Conservation (phyloP, 1,140 invertebrate genomes). For the Heliconius eleuchia region DNA sequence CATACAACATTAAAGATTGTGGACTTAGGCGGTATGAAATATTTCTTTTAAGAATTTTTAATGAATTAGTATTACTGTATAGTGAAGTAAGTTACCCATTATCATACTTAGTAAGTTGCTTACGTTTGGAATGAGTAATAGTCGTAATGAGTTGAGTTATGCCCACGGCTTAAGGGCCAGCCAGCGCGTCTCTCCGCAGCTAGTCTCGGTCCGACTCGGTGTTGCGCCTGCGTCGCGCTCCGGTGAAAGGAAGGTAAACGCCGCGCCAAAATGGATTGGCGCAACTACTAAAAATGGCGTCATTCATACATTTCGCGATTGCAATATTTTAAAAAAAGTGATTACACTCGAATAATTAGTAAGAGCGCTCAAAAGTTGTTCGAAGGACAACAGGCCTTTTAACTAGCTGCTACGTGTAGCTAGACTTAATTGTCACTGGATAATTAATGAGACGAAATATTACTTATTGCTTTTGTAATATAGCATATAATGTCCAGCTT, state of each 20-base stretch:
- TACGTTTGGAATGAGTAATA: slow-evolving; percentile 51
- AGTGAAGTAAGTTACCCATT: slow-evolving; percentile 26
- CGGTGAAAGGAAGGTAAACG: slow-evolving; percentile 77
- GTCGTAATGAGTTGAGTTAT: slow-evolving; percentile 44
- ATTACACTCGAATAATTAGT: slow-evolving; percentile 35
- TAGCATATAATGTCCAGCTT: not conserved
- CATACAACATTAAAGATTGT: not conserved
- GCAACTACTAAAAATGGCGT: slow-evolving; percentile 78
- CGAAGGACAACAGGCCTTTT: slow-evolving; percentile 33
- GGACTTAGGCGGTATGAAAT: not conserved
- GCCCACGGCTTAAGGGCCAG: slow-evolving; percentile 55
- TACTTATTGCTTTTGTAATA: slow-evolving; percentile 7
- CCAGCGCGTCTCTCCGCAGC: slow-evolving; percentile 54
- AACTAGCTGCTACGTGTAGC: slow-evolving; percentile 21
- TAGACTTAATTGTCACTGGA: slow-evolving; percentile 24
- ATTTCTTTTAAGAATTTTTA: not conserved
- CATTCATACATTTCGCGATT: slow-evolving; percentile 71
- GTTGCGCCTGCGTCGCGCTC: slow-evolving; percentile 46
- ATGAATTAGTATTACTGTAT: not conserved
- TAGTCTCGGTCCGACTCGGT: slow-evolving; percentile 37
- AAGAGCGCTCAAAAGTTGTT: slow-evolving; percentile 25
- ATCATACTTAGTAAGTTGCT: slow-evolving; percentile 37
- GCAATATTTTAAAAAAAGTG: slow-evolving; percentile 61
- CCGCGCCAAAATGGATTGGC: slow-evolving; percentile 68
- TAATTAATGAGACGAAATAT: slow-evolving; percentile 21